Conservation (phyloP, 2,797 vertebrate genomes). For the Sorex maritimensis region DNA sequence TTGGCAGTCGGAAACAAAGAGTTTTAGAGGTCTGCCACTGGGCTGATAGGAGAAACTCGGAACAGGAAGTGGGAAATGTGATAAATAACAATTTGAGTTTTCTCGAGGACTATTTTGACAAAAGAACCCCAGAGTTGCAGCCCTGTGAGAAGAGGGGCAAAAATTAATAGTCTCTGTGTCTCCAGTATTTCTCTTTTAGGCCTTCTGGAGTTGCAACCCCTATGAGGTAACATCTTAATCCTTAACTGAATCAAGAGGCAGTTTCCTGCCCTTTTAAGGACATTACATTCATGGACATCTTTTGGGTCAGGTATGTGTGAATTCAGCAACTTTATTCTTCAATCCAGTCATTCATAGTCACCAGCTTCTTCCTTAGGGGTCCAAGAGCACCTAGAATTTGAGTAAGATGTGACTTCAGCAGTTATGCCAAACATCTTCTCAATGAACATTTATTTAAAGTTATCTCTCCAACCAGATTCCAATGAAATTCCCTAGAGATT, state of each 20-base stretch:
- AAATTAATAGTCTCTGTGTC: not conserved
- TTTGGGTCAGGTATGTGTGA: not conserved
- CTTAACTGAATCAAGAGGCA: not conserved
- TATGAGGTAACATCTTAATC: not conserved
- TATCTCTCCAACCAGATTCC: slow-evolving; percentile 10
- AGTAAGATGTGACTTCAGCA: slow-evolving; percentile 6
- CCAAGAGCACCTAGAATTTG: not conserved
- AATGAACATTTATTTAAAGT: not conserved
- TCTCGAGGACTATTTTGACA: not conserved
- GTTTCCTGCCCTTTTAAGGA: not conserved
- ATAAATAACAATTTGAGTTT: not conserved
- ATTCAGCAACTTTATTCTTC: not conserved
- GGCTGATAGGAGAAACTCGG: not conserved
- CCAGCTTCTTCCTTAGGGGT: not conserved
- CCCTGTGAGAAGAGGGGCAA: not conserved
- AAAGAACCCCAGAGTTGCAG: not conserved
- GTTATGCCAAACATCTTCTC: not conserved
- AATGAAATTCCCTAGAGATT: not conserved
- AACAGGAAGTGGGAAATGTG: slow-evolving; percentile 9
- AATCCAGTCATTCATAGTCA: not conserved
- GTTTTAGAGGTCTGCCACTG: not conserved
- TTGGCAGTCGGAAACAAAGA: not conserved
- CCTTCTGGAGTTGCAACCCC: not conserved
- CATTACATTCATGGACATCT: not conserved
- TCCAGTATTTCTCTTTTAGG: slow-evolving; percentile 29